A percentile compares a stretch with the other conserved stretches of the same genome.
Evolutionary conservation across 2,888 invertebrate genomes (phyloP).

Genomic region (Plebejus anna): DNA sequence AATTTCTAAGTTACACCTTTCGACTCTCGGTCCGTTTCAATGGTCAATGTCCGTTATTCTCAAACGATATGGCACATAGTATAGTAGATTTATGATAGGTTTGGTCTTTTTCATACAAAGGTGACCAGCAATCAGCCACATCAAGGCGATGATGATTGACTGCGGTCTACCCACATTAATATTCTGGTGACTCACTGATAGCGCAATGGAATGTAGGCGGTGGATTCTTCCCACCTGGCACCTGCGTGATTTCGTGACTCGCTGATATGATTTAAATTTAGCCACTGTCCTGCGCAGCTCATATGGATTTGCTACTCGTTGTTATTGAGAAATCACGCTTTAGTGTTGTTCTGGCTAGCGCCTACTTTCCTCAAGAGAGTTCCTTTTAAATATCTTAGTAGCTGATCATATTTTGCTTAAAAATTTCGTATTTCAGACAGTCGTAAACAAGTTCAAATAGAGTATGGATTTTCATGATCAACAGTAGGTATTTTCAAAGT

Average conservation of each 20-base stretch:
- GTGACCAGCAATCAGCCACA: background rate
- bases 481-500: background rate
- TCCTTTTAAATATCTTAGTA: too few species aligned
- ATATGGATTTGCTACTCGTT: background rate
- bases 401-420: too few species aligned
- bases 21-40: too few species aligned
- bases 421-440: too few species aligned
- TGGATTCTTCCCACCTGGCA: conserved; percentile 13
- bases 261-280: background rate
- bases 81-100: background rate
- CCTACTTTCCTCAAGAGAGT: too few species aligned
- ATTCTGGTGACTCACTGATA: conserved; percentile 20
- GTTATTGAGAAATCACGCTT: background rate
- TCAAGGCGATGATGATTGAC: background rate
- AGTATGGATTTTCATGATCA: background rate
- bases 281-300: background rate
- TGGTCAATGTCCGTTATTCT: too few species aligned
- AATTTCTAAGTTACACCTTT: too few species aligned
- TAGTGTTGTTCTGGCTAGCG: too few species aligned
- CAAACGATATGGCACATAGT: too few species aligned
- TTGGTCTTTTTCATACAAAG: background rate
- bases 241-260: conserved; percentile 5
- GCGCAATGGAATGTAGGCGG: conserved; percentile 14
- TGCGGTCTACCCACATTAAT: conserved; percentile 4
- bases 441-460: too few species aligned